Conservation (phyloP, 1,140 invertebrate genomes). For the Rhynchophorus ferrugineus region DNA sequence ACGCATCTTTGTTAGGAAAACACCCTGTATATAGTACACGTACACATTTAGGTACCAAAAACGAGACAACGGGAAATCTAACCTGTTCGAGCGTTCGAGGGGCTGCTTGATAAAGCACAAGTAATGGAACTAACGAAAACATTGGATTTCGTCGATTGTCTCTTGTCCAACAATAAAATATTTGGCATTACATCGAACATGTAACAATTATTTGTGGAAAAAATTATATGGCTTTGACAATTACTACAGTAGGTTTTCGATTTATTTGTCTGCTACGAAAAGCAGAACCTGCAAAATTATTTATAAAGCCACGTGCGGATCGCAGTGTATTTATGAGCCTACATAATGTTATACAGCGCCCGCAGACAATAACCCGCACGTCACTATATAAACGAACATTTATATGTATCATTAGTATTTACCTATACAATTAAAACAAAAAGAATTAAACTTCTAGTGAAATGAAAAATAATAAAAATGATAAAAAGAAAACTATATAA, state of each 20-base stretch:
- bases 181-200: not conserved
- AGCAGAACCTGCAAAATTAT: no score
- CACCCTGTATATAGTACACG: not conserved
- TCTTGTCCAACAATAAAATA: not conserved
- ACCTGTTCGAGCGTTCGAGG: not conserved
- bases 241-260: conserved; percentile 1
- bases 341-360: conserved; percentile 19
- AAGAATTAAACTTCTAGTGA: conserved; percentile 11
- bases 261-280: conserved; percentile 25
- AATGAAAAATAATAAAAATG: conserved; percentile 16
- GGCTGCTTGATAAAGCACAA: no score
- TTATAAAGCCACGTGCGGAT: no score
- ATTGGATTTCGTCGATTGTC: not conserved
- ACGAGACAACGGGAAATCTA: not conserved
- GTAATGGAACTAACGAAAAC: not conserved
- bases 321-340: no score
- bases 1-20: not conserved
- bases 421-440: conserved; percentile 23
- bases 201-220: not conserved
- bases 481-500: conserved; percentile 21
- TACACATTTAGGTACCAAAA: not conserved
- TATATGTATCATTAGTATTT: no score
- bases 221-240: not conserved
- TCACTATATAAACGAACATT: no score
- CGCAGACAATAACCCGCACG: no score